Base-by-base conservation (phyloP, 2,113 vertebrate genomes). In the Vombatus ursinus region DNA sequence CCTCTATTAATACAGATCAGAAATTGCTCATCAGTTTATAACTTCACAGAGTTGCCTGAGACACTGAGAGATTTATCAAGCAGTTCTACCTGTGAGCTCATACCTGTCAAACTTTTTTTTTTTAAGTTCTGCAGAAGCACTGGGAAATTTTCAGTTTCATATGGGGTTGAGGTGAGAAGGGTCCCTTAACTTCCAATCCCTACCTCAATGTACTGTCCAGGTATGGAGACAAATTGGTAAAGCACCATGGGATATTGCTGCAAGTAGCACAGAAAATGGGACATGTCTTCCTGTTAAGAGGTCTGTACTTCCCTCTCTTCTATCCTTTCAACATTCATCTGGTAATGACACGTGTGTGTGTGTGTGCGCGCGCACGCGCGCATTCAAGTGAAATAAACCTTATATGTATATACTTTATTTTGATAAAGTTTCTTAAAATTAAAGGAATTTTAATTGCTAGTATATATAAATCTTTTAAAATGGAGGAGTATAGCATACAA, bases 391-490 rank as follows among this genome's bases (percentile, higher is more conserved):
- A 94, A 77, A 94, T 44, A n/a, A 0, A 0, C 22, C 50, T 9
- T 0, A 28, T 0, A 53, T 0, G 52, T 0, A 0, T 2, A 90
- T 0, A 91, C 9, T 51, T 19, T 92, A 51, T n/a, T 37, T 31
- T 50, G n/a, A 52, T 0, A 37, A 68, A 19, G 8, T 5, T 54
- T 7, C 0, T 90, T 90, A 52, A 95, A 90, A 92, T 49, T 23
- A 52, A 91, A 91, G 52, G 24, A 25, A 54, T 7, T n/a, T 23
- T 19, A 68, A 14, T 52, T n/a, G 10, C 53, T 16, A 1, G 24
- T 89, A 8, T 49, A 94, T 92, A 25, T 10, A 94, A 53, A 96
- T 90, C 37, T 84, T 57, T 97, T 92, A 53, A 92, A 95, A 48
- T 61, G 48, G 50, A 61, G 90, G 12, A 54, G 91, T 26, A 90